Evolutionary conservation across 2,797 vertebrate genomes (phyloP).

Genomic region (Furcifer pardalis): DNA sequence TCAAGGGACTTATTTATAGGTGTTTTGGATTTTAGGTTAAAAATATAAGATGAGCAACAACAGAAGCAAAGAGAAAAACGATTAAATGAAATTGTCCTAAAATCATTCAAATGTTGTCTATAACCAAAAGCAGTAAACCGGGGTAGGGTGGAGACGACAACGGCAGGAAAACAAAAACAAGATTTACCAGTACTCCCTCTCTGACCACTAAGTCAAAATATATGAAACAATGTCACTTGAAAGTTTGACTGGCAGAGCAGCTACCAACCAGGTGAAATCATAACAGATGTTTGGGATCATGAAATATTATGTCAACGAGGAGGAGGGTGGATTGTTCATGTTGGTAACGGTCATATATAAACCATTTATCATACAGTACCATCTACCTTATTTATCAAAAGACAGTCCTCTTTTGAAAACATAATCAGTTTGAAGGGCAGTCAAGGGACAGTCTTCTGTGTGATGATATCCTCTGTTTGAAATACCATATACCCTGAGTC

Average conservation of each 20-base stretch:
- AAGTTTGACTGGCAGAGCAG: neutral
- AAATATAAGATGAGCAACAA: neutral
- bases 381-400: no score
- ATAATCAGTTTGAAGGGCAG: no score
- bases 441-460: no score
- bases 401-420: no score
- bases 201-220: neutral
- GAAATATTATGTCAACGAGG: neutral
- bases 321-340: neutral
- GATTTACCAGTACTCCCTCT: no score
- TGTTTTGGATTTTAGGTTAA: neutral
- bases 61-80: neutral
- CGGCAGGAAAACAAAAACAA: no score
- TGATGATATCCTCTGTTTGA: neutral
- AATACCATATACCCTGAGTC: neutral
- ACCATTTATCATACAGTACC: neutral
- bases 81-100: neutral
- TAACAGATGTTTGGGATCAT: neutral
- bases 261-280: neutral
- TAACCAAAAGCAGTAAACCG: no score
- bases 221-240: neutral
- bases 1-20: no score
- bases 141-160: no score
- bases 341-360: no score
- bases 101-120: neutral